These are phyloP conservation scores for Sandelia bainsii DNA, from an alignment of 2,797 vertebrate genomes.

Conservation along the genomic window DNA sequence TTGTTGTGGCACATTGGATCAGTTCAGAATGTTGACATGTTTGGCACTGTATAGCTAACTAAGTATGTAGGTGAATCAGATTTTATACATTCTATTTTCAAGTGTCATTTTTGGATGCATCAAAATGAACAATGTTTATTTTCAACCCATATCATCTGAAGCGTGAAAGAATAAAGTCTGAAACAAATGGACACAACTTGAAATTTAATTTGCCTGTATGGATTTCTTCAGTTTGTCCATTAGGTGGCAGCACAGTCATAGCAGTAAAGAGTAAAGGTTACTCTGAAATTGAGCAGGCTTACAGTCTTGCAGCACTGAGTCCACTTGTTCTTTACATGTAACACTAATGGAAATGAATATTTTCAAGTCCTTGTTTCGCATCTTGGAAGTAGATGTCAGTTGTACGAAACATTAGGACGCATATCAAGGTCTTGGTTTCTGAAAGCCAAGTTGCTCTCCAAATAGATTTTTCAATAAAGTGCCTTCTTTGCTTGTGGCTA, in stretches of 20 bases:
- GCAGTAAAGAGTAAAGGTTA: not conserved
- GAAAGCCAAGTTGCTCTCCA: constrained; percentile 61
- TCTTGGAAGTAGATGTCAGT: constrained; percentile 35
- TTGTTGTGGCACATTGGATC: constrained; percentile 10
- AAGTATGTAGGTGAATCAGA: not conserved
- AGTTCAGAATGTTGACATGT: not conserved
- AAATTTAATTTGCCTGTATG: constrained; percentile 8
- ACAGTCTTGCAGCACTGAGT: constrained; percentile 6
- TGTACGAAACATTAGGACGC: constrained; percentile 25
- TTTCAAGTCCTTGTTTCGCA: not conserved
- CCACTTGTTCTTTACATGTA: not conserved
- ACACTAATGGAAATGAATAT: not conserved
- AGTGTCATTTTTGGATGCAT: constrained; percentile 13
- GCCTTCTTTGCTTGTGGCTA: constrained; percentile 47
- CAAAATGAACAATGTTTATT: constrained; percentile 4
- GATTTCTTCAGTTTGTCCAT: constrained; percentile 39
- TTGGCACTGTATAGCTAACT: constrained; percentile 15
- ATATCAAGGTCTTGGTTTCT: constrained; percentile 60
- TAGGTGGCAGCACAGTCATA: constrained; percentile 65
- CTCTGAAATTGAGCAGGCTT: not conserved
- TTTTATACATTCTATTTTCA: constrained; percentile 24
- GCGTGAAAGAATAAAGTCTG: constrained; percentile 5
- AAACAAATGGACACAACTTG: constrained; percentile 1
- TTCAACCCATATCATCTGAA: constrained; percentile 3
- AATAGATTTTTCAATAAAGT: constrained; percentile 78